Conservation (phyloP, 2,113 vertebrate genomes). For the Micromys minutus region DNA sequence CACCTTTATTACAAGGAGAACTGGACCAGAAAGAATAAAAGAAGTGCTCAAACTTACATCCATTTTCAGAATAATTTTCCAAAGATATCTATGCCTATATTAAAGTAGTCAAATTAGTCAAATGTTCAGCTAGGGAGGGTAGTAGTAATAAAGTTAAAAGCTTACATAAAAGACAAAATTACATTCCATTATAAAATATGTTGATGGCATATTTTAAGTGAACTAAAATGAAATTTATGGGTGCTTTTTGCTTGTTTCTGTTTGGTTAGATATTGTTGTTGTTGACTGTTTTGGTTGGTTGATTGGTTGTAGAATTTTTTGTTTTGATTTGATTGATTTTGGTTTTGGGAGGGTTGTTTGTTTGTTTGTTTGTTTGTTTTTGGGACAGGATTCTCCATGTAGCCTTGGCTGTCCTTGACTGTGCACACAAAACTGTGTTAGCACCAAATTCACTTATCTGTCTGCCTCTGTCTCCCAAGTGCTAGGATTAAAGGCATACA, state of each 20-base stretch:
- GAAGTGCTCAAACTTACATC: neutral
- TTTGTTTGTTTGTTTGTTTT: no score
- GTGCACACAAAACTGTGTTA: neutral
- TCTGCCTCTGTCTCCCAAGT: neutral
- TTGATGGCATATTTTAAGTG: neutral
- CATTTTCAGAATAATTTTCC: conserved; percentile 7
- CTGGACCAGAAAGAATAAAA: neutral
- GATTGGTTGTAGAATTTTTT: neutral
- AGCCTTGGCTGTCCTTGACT: neutral
- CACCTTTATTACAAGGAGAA: neutral
- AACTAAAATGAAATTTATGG: neutral
- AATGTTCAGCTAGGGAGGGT: neutral
- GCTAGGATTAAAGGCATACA: no score
- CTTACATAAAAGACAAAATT: neutral
- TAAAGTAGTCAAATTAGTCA: neutral
- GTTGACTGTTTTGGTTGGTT: neutral
- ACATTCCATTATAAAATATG: conserved; percentile 9
- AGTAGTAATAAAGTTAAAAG: neutral
- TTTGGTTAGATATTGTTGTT: neutral
- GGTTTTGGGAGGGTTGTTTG: no score
- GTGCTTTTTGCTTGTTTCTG: neutral
- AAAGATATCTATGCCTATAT: neutral
- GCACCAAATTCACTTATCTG: neutral
- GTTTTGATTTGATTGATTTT: neutral
- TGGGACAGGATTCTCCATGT: neutral